Conservation (phyloP, 2,888 invertebrate species). For the Rhagonycha fulva region DNA sequence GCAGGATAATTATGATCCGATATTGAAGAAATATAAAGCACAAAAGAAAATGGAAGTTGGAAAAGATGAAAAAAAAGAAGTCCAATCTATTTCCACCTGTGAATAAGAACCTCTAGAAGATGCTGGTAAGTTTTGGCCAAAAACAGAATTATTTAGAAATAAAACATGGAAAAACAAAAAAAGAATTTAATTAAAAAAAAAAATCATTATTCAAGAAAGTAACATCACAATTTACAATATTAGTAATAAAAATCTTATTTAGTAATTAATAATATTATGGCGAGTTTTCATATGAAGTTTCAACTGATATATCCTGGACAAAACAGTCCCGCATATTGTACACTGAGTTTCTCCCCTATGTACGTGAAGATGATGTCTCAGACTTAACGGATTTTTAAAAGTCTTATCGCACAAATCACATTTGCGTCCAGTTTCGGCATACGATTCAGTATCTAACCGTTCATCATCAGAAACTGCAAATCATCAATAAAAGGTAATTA, state of each 20-base stretch:
- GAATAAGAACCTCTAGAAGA: too few relatives aligned
- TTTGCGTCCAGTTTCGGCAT: background rate
- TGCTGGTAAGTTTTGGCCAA: too few relatives aligned
- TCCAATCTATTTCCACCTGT: too few relatives aligned
- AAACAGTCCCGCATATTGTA: slow-evolving; percentile 56
- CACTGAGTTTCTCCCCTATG: slow-evolving; percentile 58
- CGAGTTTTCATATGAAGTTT: slow-evolving; percentile 38
- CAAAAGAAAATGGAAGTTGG: background rate
- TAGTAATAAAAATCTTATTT: background rate
- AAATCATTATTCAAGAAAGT: background rate
- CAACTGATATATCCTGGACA: slow-evolving; percentile 52
- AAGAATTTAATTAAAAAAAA: background rate
- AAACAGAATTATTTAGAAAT: background rate
- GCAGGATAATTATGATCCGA: background rate
- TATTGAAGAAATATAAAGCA: background rate
- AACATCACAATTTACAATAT: background rate
- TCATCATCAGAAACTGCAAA: background rate
- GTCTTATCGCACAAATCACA: slow-evolving; percentile 41
- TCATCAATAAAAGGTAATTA: background rate
- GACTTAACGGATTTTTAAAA: slow-evolving; percentile 58
- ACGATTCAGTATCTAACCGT: background rate
- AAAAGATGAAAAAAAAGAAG: background rate
- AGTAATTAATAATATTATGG: slow-evolving; percentile 30
- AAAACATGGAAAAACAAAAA: background rate
- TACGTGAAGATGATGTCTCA: slow-evolving; percentile 59